Conservation (phyloP, 2,113 vertebrate genomes). For the Percopsis transmontana region DNA sequence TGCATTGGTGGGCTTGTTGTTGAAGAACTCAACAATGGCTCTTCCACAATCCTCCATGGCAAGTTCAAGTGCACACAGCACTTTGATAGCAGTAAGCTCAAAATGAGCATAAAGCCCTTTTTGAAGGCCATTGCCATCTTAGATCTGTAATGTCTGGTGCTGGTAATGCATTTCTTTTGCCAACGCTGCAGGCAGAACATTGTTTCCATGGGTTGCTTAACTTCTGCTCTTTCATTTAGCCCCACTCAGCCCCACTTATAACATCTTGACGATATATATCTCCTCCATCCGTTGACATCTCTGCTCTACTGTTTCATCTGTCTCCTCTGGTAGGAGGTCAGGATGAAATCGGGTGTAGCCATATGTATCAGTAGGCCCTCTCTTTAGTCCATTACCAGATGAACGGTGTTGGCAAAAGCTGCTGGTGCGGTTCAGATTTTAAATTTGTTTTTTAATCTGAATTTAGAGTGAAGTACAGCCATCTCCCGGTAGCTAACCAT, state of each 20-base stretch:
- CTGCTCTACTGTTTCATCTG: slow-evolving; percentile 12
- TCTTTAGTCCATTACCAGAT: slow-evolving; percentile 12
- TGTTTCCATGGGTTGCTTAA: slow-evolving; percentile 20
- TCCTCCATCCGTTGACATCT: slow-evolving; percentile 8
- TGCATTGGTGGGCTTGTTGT: slow-evolving; percentile 21
- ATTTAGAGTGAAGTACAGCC: slow-evolving; percentile 21
- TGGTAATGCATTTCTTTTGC: slow-evolving; percentile 21
- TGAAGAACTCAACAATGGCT: slow-evolving; percentile 24
- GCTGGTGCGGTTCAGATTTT: slow-evolving; percentile 19
- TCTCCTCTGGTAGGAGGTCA: slow-evolving; percentile 27
- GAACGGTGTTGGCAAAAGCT: slow-evolving; percentile 8
- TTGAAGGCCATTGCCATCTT: slow-evolving; percentile 22
- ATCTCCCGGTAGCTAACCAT: slow-evolving; percentile 10
- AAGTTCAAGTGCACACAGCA: slow-evolving; percentile 29
- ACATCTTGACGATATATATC: slow-evolving; percentile 20
- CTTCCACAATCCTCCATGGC: slow-evolving; percentile 33
- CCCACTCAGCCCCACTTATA: not conserved
- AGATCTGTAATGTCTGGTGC: slow-evolving; percentile 23
- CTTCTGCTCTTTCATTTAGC: slow-evolving; percentile 15
- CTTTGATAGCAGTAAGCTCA: slow-evolving; percentile 27
- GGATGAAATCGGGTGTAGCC: slow-evolving; percentile 37
- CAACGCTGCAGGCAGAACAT: slow-evolving; percentile 27
- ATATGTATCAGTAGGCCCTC: slow-evolving; percentile 30
- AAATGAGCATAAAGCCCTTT: slow-evolving; percentile 16
- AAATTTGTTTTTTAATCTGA: slow-evolving; percentile 23